Evolutionary conservation across 2,113 vertebrate species (phyloP).

Genomic region (Cyprichromis sp.): DNA sequence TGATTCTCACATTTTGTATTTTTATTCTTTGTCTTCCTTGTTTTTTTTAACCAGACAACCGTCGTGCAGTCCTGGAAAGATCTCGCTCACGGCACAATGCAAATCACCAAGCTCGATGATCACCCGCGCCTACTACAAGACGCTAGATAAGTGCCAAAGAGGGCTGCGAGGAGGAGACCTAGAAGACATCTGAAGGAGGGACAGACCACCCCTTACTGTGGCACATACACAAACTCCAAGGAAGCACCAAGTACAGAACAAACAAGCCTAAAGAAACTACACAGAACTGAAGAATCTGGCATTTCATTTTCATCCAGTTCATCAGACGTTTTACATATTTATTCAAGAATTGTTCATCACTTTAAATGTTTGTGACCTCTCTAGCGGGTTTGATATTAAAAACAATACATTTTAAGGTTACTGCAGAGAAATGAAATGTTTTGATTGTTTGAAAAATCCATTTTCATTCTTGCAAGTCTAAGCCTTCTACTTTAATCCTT

Average conservation of each 20-base stretch:
- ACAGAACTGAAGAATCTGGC: neutral
- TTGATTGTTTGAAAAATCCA: neutral
- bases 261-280: neutral
- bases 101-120: constrained; percentile 79
- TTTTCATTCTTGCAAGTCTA: neutral
- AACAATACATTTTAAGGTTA: neutral
- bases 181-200: constrained; percentile 40
- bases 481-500: neutral
- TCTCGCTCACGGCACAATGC: constrained; percentile 93
- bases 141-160: constrained; percentile 72
- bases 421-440: neutral
- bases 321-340: constrained; percentile 55
- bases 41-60: constrained; percentile 78
- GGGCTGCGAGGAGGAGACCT: constrained; percentile 43
- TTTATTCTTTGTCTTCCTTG: neutral
- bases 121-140: constrained; percentile 45
- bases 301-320: neutral
- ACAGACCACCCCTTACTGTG: constrained; percentile 2
- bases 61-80: constrained; percentile 86
- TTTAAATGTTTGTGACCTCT: constrained; percentile 12
- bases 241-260: neutral
- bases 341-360: constrained; percentile 39
- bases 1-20: neutral
- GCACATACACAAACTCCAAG: neutral
- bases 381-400: neutral